Evolutionary conservation across 2,888 invertebrate genomes (phyloP).

Genomic region (Lepas anatifera): DNA sequence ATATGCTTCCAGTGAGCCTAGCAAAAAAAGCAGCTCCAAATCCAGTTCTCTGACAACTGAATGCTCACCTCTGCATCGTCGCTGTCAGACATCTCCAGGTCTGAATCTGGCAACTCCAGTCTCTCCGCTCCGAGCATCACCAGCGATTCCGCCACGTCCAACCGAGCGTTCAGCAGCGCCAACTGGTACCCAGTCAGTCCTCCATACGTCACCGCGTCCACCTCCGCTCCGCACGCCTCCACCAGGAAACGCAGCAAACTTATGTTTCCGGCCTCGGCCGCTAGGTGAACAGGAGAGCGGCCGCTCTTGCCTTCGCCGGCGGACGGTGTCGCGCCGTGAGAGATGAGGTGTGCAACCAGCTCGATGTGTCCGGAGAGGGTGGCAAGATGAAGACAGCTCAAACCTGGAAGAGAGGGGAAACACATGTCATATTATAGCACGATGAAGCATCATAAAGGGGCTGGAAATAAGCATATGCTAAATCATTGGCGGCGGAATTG

Average conservation of each 20-base stretch:
- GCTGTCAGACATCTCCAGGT: background rate
- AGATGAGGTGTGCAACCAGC: background rate
- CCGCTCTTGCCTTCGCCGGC: background rate
- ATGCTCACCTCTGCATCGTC: background rate
- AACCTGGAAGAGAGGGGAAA: background rate
- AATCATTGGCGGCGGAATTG: too few species aligned
- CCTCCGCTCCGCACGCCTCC: background rate
- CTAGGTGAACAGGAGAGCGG: background rate
- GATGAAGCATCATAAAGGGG: too few species aligned
- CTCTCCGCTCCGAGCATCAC: background rate
- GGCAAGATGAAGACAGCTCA: background rate
- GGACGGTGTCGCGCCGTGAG: background rate
- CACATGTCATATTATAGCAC: too few species aligned
- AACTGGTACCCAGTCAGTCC: background rate
- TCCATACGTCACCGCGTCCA: background rate
- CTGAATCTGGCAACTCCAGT: background rate
- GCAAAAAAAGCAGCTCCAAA: too few species aligned
- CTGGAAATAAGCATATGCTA: too few species aligned
- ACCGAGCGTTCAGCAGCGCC: slow-evolving; percentile 1
- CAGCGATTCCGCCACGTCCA: background rate
- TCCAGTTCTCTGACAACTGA: too few species aligned
- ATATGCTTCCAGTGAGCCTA: too few species aligned
- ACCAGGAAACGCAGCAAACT: background rate
- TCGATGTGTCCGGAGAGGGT: background rate
- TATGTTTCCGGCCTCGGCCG: background rate